Evolutionary conservation across 2,888 invertebrate species (phyloP), one percentile per base, ranked within the genome.

Genomic region (Panzeria rudis): DNA sequence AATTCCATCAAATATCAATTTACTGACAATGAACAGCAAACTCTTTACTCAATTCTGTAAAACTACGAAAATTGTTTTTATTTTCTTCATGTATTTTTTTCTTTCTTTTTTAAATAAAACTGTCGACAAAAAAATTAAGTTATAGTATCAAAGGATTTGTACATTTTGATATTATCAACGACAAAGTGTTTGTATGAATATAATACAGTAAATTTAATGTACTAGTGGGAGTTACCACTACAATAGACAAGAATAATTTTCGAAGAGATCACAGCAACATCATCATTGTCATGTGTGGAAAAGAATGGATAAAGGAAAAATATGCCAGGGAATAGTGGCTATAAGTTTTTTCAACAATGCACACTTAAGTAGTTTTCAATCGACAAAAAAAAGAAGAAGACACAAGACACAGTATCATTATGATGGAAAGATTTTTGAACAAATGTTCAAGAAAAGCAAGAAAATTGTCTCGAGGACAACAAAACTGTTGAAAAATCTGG

Each of bases 1-100:
- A 80, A 66, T 84, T 71, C 59, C 59, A 80, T 84, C 59, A 84
- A 84, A 84, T 84, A 80, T 84, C 80, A 80, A 80, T 84, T 84
- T 84, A 54, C 71, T 71, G 44, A 61, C 59, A 75, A 69, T 15
- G 20, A 41, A 41, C 13, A 17, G 47, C 47, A 56, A 68, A 32
- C 38, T 47, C 13, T 56, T 7, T 35, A 61, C 35, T 35, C 29
- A 61, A 50, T 35, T 35, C 6, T 61, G 23, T 38, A 61, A 56
- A 69, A 47, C 59, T 59, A 35, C 56, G 17, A 59, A 77, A 77
- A 68, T 47, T 68, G 32, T 66, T 61, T 64, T 72, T 20, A 41
- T 35, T 25, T 68, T 35, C 1, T 1, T n/a, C 4, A 25, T 38
- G 11, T 20, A 32, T n/a, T 13, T 29, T 4, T 20, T 29, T 13